These are phyloP conservation scores for Pteromalus puparum DNA, from an alignment of 1,140 invertebrate genomes.

Conservation along the genomic window DNA sequence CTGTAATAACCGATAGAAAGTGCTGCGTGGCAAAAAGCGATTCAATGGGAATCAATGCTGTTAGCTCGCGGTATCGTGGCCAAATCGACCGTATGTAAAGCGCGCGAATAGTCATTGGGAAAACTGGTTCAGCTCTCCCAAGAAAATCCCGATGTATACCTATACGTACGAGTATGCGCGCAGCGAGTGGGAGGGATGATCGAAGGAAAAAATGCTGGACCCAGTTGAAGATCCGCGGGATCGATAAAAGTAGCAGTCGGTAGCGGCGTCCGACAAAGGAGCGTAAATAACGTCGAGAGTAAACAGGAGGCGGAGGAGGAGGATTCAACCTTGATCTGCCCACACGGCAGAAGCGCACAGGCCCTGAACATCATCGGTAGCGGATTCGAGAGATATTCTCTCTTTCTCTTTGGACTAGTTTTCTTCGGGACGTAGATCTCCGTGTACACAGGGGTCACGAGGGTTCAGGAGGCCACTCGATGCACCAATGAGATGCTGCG, in stretches of 20 bases:
- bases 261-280: slow-evolving; percentile 24
- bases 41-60: background rate
- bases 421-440: slow-evolving; percentile 52
- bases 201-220: background rate
- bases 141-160: background rate
- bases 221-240: background rate
- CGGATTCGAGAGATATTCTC: background rate
- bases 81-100: background rate
- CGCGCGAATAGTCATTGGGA: background rate
- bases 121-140: background rate
- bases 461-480: slow-evolving; percentile 60
- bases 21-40: background rate
- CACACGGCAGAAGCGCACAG: background rate
- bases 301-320: background rate
- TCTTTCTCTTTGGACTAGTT: slow-evolving; percentile 59
- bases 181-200: background rate
- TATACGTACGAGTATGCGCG: background rate
- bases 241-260: background rate
- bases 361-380: slow-evolving; percentile 3
- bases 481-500: slow-evolving; percentile 57
- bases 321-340: slow-evolving; percentile 11
- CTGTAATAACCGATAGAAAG: slow-evolving; percentile 28
- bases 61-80: background rate
- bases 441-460: slow-evolving; percentile 54
- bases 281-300: slow-evolving; percentile 12